phyloP scores from a whole-genome alignment of 2,797 vertebrate genomes.

The Pitangus sulphuratus region DNA sequence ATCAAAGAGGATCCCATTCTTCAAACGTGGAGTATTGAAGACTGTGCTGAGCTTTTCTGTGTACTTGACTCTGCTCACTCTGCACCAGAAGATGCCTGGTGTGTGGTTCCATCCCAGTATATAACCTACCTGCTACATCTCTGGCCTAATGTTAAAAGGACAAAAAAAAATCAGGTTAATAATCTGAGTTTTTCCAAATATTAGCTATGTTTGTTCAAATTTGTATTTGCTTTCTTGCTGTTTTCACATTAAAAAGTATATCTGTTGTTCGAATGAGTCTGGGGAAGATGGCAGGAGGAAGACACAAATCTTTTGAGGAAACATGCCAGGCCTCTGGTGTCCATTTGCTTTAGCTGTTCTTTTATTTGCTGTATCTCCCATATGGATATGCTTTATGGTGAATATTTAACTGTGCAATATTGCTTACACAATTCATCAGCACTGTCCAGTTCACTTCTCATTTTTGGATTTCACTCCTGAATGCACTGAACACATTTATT shows the following conservation, averaged over 20 bases:
- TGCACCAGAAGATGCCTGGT: not conserved
- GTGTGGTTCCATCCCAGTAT: not conserved
- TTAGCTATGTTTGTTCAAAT: not conserved
- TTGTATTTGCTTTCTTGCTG: not conserved
- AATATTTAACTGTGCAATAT: not conserved
- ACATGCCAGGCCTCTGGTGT: not conserved
- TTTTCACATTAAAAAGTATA: fast-evolving
- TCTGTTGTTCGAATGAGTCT: not conserved
- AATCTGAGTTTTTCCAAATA: not conserved
- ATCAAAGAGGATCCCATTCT: not conserved
- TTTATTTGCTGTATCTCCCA: not conserved
- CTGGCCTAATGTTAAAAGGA: not conserved
- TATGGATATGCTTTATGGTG: not conserved
- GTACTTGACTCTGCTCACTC: not conserved
- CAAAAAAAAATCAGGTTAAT: not conserved
- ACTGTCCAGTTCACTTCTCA: not conserved
- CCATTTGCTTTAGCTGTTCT: not conserved
- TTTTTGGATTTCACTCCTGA: not conserved
- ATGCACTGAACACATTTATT: not conserved
- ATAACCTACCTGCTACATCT: not conserved
- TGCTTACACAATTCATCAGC: not conserved
- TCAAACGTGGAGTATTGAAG: not conserved
- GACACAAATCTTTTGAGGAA: not conserved
- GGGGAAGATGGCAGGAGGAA: not conserved
- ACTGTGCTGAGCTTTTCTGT: not conserved